Evolutionary conservation across 2,113 vertebrate genomes (phyloP).

Genomic region (Tachysurus vachellii): DNA sequence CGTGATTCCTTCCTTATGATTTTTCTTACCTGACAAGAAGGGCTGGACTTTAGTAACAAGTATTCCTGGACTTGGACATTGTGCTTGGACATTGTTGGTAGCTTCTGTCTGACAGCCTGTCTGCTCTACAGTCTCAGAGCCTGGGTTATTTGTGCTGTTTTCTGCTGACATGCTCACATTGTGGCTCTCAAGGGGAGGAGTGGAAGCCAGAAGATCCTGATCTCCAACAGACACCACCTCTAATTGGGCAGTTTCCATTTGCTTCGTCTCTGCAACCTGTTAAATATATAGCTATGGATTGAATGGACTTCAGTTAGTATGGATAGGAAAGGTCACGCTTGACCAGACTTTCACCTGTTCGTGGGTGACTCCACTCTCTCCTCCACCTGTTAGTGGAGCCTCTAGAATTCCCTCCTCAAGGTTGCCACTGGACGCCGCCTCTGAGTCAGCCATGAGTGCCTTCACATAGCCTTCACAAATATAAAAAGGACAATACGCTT

Average conservation of each 20-base stretch:
- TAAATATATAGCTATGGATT: not conserved
- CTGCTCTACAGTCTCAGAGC: conserved; percentile 12
- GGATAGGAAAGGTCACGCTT: not conserved
- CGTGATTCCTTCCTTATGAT: not conserved
- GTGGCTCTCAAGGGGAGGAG: conserved; percentile 56
- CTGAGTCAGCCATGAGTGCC: conserved; percentile 47
- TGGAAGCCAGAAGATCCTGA: conserved; percentile 66
- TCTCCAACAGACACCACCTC: conserved; percentile 72
- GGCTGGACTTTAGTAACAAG: conserved; percentile 75
- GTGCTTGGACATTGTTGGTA: conserved; percentile 15
- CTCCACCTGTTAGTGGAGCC: conserved; percentile 9
- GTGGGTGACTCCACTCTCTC: conserved; percentile 10
- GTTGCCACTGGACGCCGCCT: conserved; percentile 20
- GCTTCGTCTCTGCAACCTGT: conserved; percentile 45
- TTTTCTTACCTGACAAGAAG: conserved; percentile 65
- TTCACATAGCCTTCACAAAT: conserved; percentile 25
- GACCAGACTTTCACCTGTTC: conserved; percentile 5
- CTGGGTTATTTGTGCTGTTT: conserved; percentile 30
- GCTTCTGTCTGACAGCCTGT: conserved; percentile 35
- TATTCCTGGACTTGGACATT: conserved; percentile 58
- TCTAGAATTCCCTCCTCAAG: conserved; percentile 22
- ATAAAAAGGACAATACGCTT: not conserved
- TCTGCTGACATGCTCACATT: conserved; percentile 26
- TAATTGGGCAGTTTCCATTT: conserved; percentile 53
- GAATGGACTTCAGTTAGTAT: not conserved